These are phyloP conservation scores for Pammene fasciana DNA, from an alignment of 2,888 invertebrate species.

Conservation along the genomic window DNA sequence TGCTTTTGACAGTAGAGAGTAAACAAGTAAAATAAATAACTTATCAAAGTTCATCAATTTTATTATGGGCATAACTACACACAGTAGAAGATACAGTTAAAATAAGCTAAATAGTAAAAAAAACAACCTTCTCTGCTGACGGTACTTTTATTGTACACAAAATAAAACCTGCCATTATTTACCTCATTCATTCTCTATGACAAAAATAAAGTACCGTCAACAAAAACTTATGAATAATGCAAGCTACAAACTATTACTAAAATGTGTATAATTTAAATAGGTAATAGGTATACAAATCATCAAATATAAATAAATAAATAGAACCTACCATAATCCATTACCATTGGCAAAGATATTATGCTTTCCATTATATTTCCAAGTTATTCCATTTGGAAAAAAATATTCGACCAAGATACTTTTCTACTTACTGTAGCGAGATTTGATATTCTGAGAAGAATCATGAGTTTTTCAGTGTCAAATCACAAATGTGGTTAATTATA, in stretches of 20 bases:
- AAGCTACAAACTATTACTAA: slow-evolving; percentile 10
- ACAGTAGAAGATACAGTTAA: slow-evolving; percentile 11
- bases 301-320: slow-evolving; percentile 12
- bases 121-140: slow-evolving; percentile 10
- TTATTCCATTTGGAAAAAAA: background rate
- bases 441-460: too few species aligned
- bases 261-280: slow-evolving; percentile 4
- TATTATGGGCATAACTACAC: slow-evolving; percentile 14
- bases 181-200: background rate
- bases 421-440: background rate
- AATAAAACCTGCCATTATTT: background rate
- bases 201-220: slow-evolving; percentile 11
- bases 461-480: too few species aligned
- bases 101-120: background rate
- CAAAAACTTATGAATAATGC: slow-evolving; percentile 5
- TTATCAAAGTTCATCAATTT: background rate
- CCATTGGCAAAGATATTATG: background rate
- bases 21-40: background rate
- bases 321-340: background rate
- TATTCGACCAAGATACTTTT: too few species aligned
- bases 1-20: too few species aligned
- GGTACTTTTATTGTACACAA: slow-evolving; percentile 6
- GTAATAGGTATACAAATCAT: background rate
- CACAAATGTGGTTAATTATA: too few species aligned
- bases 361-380: background rate